Conservation (phyloP, 1,140 invertebrate genomes). For the Drosophila tropicalis region DNA sequence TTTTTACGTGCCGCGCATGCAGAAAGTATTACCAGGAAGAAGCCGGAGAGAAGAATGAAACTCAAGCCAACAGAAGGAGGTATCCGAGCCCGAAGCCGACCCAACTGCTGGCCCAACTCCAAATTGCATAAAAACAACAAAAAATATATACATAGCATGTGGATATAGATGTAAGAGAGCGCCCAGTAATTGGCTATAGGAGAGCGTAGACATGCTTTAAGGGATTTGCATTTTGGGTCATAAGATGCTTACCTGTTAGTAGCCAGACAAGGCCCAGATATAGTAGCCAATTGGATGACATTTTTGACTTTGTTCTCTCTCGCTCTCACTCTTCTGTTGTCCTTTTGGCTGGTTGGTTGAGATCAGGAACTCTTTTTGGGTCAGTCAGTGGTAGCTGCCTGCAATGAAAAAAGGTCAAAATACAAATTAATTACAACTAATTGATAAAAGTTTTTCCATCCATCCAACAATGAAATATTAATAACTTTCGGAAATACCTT, state of each 20-base stretch:
- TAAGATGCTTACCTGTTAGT: constrained; percentile 51
- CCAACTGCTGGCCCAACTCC: constrained; percentile 27
- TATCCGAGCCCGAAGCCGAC: background rate
- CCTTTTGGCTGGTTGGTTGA: background rate
- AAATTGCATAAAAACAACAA: background rate
- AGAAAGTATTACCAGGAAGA: constrained; percentile 15
- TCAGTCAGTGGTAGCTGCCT: constrained; percentile 13
- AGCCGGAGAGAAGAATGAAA: background rate
- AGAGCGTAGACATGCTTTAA: background rate
- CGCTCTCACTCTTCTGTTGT: background rate
- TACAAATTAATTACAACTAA: no score
- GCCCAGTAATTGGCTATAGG: background rate
- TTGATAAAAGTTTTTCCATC: no score
- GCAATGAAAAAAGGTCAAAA: background rate
- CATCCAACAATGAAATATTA: background rate
- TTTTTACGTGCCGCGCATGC: constrained; percentile 66
- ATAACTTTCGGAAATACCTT: background rate
- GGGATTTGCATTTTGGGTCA: constrained; percentile 8
- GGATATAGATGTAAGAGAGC: background rate
- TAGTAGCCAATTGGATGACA: constrained; percentile 56
- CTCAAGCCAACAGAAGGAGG: constrained; percentile 13
- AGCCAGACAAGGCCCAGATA: constrained; percentile 40
- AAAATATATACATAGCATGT: background rate
- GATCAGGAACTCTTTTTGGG: constrained; percentile 13
- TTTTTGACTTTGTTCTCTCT: constrained; percentile 14